Percentiles rank a stretch among this genome's conserved stretches.
Evolutionary conservation across 2,888 invertebrate genomes (phyloP).

Genomic region (Megastigmus dorsalis): DNA sequence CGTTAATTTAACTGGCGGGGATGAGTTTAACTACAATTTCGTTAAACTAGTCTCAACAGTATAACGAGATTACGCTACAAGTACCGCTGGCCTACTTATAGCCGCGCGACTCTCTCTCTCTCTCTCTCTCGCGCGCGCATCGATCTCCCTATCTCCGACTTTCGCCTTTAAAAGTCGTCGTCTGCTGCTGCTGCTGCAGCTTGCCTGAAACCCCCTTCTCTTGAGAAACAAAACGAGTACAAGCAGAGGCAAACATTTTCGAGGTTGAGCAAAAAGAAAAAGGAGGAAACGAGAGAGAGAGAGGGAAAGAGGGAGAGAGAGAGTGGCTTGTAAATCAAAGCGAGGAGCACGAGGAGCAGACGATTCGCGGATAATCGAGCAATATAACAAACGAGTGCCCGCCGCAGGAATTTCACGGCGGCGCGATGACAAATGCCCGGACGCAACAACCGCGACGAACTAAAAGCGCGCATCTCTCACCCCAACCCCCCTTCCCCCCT

Average conservation of each 20-base stretch:
- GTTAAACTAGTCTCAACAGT: conserved; percentile 51
- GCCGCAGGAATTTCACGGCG: conserved; percentile 4
- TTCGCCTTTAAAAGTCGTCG: not conserved
- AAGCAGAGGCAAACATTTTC: too few species aligned
- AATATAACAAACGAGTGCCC: not conserved
- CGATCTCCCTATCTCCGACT: conserved; percentile 17
- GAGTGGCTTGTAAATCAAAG: too few species aligned
- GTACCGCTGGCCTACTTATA: conserved; percentile 47
- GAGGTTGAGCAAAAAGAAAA: not conserved
- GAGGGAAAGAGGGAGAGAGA: too few species aligned
- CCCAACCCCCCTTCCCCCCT: too few species aligned
- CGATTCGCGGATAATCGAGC: conserved; percentile 20
- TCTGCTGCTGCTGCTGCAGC: too few species aligned
- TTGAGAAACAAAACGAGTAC: too few species aligned
- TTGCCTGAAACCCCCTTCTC: too few species aligned
- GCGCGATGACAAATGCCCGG: conserved; percentile 41
- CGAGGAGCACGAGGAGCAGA: too few species aligned
- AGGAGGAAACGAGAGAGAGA: too few species aligned
- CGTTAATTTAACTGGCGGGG: conserved; percentile 46
- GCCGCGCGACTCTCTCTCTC: conserved; percentile 27
- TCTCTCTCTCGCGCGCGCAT: not conserved
- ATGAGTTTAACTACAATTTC: conserved; percentile 48
- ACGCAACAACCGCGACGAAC: conserved; percentile 1
- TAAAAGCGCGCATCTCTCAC: conserved; percentile 10
- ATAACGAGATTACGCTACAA: conserved; percentile 48